Percentiles rank a stretch among this genome's conserved stretches.
Evolutionary conservation across 2,797 vertebrate genomes (phyloP).

Genomic region (Oryzias dopingdopingensis): DNA sequence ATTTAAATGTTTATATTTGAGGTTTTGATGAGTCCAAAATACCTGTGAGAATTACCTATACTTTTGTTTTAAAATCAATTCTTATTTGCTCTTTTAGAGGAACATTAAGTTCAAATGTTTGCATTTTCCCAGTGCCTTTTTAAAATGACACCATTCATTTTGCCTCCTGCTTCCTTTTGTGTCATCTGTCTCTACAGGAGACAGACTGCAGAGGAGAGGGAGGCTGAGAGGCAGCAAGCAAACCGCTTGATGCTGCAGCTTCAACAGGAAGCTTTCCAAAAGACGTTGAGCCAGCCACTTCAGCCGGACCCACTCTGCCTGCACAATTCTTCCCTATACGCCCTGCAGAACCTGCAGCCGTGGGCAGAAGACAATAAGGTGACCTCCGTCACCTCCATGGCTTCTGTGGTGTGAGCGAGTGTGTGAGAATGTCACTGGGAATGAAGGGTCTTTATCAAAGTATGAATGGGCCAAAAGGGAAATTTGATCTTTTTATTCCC

Average conservation of each 20-base stretch:
- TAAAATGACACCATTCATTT: constrained; percentile 2
- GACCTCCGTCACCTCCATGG: constrained; percentile 84
- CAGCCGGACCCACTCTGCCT: constrained; percentile 94
- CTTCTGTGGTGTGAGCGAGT: constrained; percentile 77
- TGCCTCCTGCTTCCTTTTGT: constrained; percentile 2
- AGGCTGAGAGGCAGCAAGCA: constrained; percentile 94
- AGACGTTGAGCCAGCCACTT: constrained; percentile 89
- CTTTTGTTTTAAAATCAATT: background rate
- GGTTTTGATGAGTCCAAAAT: too few species aligned
- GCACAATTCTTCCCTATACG: constrained; percentile 97
- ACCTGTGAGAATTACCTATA: too few species aligned
- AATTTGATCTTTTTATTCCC: constrained; percentile 23
- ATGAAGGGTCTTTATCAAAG: constrained; percentile 28
- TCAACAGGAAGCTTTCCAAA: constrained; percentile 95
- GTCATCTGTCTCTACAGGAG: constrained; percentile 77
- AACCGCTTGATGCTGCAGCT: constrained; percentile 96
- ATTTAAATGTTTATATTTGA: too few species aligned
- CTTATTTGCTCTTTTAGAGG: background rate
- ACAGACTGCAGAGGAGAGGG: constrained; percentile 96
- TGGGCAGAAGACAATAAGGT: constrained; percentile 97
- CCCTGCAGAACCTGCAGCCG: constrained; percentile 97
- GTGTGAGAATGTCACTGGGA: constrained; percentile 12
- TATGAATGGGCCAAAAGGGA: constrained; percentile 41
- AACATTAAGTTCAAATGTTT: background rate
- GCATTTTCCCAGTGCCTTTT: background rate